Conservation (phyloP, 2,888 invertebrate genomes). For the Dynastes hyllus region DNA sequence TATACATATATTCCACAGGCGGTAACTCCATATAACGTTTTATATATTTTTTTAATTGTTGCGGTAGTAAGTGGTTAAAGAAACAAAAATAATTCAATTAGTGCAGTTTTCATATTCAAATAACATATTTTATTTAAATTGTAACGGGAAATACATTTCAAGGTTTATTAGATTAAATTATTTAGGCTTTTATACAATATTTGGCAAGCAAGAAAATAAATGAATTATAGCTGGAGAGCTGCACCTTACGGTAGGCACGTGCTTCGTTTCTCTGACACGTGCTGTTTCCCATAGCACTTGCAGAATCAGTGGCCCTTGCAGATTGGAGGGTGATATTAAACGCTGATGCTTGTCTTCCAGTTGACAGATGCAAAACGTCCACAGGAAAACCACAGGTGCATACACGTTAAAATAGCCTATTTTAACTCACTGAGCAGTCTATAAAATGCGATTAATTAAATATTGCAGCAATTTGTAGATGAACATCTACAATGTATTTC, state of each 20-base stretch:
- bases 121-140: no score
- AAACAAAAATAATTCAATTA: no score
- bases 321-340: slow-evolving; percentile 65
- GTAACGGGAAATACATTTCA: no score
- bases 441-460: slow-evolving; percentile 8
- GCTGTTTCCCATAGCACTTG: slow-evolving; percentile 68
- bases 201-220: not conserved
- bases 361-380: slow-evolving; percentile 64
- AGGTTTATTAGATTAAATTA: not conserved
- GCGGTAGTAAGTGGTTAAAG: no score
- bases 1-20: no score
- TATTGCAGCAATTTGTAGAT: not conserved
- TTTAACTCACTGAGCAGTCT: not conserved
- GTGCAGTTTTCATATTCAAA: no score
- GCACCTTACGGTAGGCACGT: slow-evolving; percentile 67
- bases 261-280: slow-evolving; percentile 70
- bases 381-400: slow-evolving; percentile 60
- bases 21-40: no score
- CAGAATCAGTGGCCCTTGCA: slow-evolving; percentile 63
- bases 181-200: not conserved
- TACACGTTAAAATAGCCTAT: not conserved
- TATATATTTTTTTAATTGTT: no score
- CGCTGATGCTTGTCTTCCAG: slow-evolving; percentile 60
- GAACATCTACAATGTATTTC: not conserved
- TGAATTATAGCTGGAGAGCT: slow-evolving; percentile 4